Percentiles rank a stretch among this genome's conserved stretches.
phyloP scores from a whole-genome alignment of 2,797 vertebrate genomes.

The Pseudocheirus occidentalis region DNA sequence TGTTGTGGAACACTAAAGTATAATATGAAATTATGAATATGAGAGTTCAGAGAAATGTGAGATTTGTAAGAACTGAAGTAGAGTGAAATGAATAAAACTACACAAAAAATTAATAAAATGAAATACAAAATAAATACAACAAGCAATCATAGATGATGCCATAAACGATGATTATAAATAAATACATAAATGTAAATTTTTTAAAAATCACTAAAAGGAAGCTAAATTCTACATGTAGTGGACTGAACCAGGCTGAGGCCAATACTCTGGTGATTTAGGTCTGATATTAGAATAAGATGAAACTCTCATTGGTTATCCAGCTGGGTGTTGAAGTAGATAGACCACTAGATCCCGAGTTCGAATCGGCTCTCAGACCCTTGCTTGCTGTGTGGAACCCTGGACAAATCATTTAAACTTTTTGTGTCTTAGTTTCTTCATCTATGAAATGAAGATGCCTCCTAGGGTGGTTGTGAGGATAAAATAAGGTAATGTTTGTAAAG shows the following conservation, averaged over 20 bases:
- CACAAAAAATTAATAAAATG: neutral
- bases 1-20: neutral
- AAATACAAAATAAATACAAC: neutral
- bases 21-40: neutral
- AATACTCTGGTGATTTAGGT: neutral
- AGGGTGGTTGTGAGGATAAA: too few species aligned
- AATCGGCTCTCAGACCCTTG: neutral
- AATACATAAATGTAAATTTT: too few species aligned
- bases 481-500: neutral
- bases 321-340: neutral
- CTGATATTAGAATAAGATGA: too few species aligned
- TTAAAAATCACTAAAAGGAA: neutral
- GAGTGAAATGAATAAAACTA: neutral
- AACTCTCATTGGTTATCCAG: neutral
- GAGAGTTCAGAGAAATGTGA: neutral
- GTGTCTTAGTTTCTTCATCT: neutral
- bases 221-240: neutral
- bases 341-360: neutral
- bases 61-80: neutral
- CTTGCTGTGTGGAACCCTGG: too few species aligned
- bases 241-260: too few species aligned
- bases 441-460: too few species aligned
- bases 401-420: neutral
- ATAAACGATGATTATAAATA: too few species aligned
- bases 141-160: neutral